A percentile compares a stretch with the other conserved stretches of the same genome.
Evolutionary conservation across 1,140 invertebrate genomes (phyloP).

Genomic region (Acarapis woodi): DNA sequence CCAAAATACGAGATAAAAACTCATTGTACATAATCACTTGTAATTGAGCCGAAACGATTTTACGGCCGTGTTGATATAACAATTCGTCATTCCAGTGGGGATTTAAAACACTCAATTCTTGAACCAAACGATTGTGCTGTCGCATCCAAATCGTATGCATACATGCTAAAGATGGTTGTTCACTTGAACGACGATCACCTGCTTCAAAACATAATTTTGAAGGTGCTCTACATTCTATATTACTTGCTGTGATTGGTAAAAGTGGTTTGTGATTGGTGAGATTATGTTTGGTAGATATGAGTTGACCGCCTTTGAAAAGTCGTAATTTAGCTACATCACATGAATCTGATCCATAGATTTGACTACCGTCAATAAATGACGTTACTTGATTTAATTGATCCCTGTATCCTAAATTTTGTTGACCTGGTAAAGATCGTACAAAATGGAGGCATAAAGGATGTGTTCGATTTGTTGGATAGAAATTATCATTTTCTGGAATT

Average conservation of each 20-base stretch:
- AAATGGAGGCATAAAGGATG: constrained; percentile 71
- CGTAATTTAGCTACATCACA: constrained; percentile 40
- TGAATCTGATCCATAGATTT: constrained; percentile 35
- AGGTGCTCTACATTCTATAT: constrained; percentile 54
- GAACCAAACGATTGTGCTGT: constrained; percentile 65
- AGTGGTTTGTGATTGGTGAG: constrained; percentile 25
- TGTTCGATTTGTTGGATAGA: constrained; percentile 32
- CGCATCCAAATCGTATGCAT: constrained; percentile 32
- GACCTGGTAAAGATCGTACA: constrained; percentile 64
- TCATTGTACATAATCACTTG: constrained; percentile 83
- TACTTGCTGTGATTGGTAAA: constrained; percentile 23
- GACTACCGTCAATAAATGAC: constrained; percentile 28
- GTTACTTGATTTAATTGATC: constrained; percentile 33
- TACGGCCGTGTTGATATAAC: constrained; percentile 22
- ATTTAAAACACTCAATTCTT: constrained; percentile 37
- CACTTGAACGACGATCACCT: constrained; percentile 31
- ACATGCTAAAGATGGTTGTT: constrained; percentile 27
- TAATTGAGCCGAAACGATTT: constrained; percentile 56
- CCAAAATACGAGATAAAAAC: constrained; percentile 76
- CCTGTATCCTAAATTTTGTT: constrained; percentile 32
- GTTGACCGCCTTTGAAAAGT: constrained; percentile 30
- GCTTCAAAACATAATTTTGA: constrained; percentile 56
- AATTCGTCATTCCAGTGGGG: constrained; percentile 46
- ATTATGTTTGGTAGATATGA: constrained; percentile 45
- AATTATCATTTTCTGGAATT: constrained; percentile 25